Percentiles rank a stretch among this genome's conserved stretches.
These are phyloP conservation scores for Platygyra sinensis DNA, from an alignment of 64 coral and sea anemone genomes.

Conservation along the genomic window DNA sequence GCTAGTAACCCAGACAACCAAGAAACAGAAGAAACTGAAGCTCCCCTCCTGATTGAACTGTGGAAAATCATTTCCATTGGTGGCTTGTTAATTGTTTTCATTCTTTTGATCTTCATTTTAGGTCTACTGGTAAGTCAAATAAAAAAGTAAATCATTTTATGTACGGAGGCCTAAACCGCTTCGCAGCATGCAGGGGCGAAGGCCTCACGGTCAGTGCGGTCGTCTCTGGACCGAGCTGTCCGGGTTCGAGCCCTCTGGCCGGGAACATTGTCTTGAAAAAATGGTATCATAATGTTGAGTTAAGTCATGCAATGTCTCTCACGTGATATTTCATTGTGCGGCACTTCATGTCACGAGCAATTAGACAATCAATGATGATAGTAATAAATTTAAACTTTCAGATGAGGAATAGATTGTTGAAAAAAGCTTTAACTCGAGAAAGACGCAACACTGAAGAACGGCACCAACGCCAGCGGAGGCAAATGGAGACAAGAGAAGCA, in stretches of 20 bases:
- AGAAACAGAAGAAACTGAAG: neutral
- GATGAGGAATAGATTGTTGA: neutral
- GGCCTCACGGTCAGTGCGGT: too few relatives aligned
- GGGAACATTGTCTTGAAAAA: too few relatives aligned
- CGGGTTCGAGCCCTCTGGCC: too few relatives aligned
- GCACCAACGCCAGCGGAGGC: neutral
- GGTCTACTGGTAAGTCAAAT: neutral
- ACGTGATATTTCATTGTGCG: too few relatives aligned
- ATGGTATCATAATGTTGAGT: too few relatives aligned
- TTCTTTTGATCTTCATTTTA: constrained; percentile 9
- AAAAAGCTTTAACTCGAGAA: neutral
- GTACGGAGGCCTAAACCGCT: too few relatives aligned
- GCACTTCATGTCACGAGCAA: too few relatives aligned
- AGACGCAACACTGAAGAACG: neutral
- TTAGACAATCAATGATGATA: neutral
- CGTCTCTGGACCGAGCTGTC: too few relatives aligned
- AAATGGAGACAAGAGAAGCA: neutral
- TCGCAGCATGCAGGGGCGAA: too few relatives aligned
- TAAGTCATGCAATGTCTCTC: too few relatives aligned
- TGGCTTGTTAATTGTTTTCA: neutral
- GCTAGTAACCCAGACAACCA: neutral
- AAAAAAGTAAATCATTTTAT: neutral
- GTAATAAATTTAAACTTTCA: neutral
- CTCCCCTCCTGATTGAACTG: neutral
- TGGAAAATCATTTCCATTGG: neutral